phyloP scores from a whole-genome alignment of 2,113 vertebrate genomes.

The Sebastes fasciatus region DNA sequence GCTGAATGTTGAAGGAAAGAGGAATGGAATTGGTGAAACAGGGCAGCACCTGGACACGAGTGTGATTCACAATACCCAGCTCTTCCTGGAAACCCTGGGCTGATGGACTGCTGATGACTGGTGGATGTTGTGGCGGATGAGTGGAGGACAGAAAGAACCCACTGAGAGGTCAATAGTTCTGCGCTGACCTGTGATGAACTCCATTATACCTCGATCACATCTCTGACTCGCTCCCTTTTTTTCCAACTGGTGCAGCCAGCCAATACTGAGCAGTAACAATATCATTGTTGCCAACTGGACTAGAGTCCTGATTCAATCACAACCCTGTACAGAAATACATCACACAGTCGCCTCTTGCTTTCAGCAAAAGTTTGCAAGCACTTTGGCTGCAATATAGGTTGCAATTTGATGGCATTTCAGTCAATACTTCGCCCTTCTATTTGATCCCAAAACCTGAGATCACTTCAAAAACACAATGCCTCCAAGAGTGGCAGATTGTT shows the following conservation, averaged over 20 bases:
- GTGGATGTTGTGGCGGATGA: constrained; percentile 68
- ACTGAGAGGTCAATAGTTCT: constrained; percentile 79
- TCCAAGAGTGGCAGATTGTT: constrained; percentile 14
- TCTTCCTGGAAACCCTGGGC: constrained; percentile 46
- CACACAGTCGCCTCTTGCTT: constrained; percentile 39
- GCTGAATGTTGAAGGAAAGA: constrained; percentile 30
- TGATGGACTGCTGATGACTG: constrained; percentile 71
- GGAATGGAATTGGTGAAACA: constrained; percentile 35
- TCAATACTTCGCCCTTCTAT: constrained; percentile 37
- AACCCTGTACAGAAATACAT: constrained; percentile 54
- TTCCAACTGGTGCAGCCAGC: constrained; percentile 47
- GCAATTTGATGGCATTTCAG: constrained; percentile 39
- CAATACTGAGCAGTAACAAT: constrained; percentile 61
- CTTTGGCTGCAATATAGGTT: constrained; percentile 32
- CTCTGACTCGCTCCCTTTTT: constrained; percentile 51
- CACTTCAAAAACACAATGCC: constrained; percentile 17
- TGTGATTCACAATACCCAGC: constrained; percentile 44
- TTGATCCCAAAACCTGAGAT: constrained; percentile 45
- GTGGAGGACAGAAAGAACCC: constrained; percentile 69
- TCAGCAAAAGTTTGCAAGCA: constrained; percentile 54
- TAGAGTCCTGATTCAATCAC: constrained; percentile 70
- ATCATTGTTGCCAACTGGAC: constrained; percentile 62
- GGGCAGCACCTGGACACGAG: constrained; percentile 40
- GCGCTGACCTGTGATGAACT: constrained; percentile 80
- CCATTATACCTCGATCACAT: constrained; percentile 80